These are phyloP conservation scores for Nemapogon koenigi DNA, from an alignment of 2,888 invertebrate genomes.

Conservation along the genomic window DNA sequence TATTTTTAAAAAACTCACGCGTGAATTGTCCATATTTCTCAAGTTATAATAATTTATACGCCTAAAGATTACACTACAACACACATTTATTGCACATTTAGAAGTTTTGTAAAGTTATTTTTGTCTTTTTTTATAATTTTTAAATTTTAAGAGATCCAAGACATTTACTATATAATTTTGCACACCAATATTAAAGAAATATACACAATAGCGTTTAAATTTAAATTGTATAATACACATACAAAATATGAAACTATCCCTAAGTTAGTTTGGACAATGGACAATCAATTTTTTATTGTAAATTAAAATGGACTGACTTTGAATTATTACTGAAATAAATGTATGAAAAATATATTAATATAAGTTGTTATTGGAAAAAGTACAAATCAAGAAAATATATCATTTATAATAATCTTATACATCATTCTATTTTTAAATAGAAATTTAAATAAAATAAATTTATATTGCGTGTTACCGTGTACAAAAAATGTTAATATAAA, in stretches of 20 bases:
- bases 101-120: constrained; percentile 63
- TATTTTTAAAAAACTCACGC: constrained; percentile 22
- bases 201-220: constrained; percentile 60
- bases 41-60: constrained; percentile 43
- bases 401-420: no score
- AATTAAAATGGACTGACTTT: constrained; percentile 46
- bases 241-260: constrained; percentile 62
- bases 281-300: constrained; percentile 40
- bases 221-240: constrained; percentile 60
- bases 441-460: constrained; percentile 5
- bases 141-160: constrained; percentile 55
- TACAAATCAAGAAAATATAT: constrained; percentile 5
- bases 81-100: constrained; percentile 68
- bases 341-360: constrained; percentile 3
- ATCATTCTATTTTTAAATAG: no score
- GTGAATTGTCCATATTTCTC: constrained; percentile 31
- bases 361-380: neutral
- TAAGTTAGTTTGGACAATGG: constrained; percentile 61
- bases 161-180: constrained; percentile 63
- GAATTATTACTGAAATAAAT: constrained; percentile 16
- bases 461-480: neutral
- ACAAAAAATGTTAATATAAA: constrained; percentile 1
- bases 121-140: constrained; percentile 62
- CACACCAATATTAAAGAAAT: constrained; percentile 61
- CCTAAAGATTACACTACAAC: constrained; percentile 66